A percentile compares a stretch with the other conserved stretches of the same genome.
These are phyloP conservation scores for Trachelus stipa DNA, from an alignment of 2,888 invertebrate genomes.

Conservation along the genomic window DNA sequence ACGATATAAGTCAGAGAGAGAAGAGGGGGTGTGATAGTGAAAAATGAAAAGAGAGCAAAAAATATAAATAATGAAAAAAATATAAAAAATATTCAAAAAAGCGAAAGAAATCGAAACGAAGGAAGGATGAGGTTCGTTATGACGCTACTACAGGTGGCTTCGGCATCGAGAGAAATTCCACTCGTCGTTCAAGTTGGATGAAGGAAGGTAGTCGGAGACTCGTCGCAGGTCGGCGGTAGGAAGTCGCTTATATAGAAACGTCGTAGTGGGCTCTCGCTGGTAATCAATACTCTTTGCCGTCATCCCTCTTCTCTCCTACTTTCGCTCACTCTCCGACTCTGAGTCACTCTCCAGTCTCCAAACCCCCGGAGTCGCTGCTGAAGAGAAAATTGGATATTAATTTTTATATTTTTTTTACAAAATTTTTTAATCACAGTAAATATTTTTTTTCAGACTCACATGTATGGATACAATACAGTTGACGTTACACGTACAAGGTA, in stretches of 20 bases:
- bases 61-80: neutral
- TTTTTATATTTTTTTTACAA: neutral
- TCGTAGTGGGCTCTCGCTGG: slow-evolving; percentile 32
- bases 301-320: slow-evolving; percentile 37
- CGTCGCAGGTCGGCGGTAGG: slow-evolving; percentile 23
- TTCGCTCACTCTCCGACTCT: slow-evolving; percentile 15
- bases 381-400: neutral
- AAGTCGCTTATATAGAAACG: slow-evolving; percentile 32
- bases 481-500: too few relatives aligned
- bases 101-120: neutral
- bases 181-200: neutral
- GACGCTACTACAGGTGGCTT: neutral
- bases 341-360: neutral
- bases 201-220: neutral
- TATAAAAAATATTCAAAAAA: neutral
- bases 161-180: neutral
- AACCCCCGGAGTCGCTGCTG: neutral
- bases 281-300: slow-evolving; percentile 54
- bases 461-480: too few relatives aligned
- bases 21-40: neutral
- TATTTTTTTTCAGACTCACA: neutral
- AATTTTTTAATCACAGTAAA: neutral
- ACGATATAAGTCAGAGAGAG: neutral
- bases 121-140: neutral
- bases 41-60: neutral